Conservation (phyloP, 1,140 invertebrate genomes). For the Archivesica marissinica region DNA sequence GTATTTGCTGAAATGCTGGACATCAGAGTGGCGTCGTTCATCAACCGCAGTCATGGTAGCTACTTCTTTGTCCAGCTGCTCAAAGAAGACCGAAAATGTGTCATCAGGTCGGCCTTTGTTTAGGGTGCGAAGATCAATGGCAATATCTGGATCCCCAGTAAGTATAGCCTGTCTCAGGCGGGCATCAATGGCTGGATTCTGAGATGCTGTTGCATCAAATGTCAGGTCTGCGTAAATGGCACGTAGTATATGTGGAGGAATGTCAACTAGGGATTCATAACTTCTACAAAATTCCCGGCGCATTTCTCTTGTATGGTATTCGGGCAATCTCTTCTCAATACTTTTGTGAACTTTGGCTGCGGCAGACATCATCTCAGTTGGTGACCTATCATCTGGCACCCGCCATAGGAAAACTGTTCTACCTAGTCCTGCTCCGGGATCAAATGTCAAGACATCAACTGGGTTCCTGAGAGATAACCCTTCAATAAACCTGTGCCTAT, state of each 20-base stretch:
- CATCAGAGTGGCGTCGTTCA: slow-evolving; percentile 41
- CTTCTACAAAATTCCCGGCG: slow-evolving; percentile 43
- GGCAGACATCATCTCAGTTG: slow-evolving; percentile 43
- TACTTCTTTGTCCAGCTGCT: slow-evolving; percentile 56
- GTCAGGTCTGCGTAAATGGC: slow-evolving; percentile 62
- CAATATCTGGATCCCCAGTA: slow-evolving; percentile 59
- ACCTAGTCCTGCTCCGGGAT: slow-evolving; percentile 51
- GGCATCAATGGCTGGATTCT: slow-evolving; percentile 48
- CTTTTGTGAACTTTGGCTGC: slow-evolving; percentile 40
- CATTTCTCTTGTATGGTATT: slow-evolving; percentile 67
- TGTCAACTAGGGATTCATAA: slow-evolving; percentile 18
- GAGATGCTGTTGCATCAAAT: slow-evolving; percentile 30
- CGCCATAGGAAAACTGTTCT: slow-evolving; percentile 59
- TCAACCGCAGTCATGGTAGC: slow-evolving; percentile 58
- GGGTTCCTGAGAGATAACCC: background rate
- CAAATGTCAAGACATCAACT: slow-evolving; percentile 46
- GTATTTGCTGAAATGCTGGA: slow-evolving; percentile 61
- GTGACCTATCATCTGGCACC: slow-evolving; percentile 53
- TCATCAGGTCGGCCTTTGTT: slow-evolving; percentile 66
- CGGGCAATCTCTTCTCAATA: slow-evolving; percentile 20
- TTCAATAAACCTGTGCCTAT: slow-evolving; percentile 9
- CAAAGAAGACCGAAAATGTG: slow-evolving; percentile 65
- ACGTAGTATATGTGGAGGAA: slow-evolving; percentile 64
- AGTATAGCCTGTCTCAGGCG: slow-evolving; percentile 49
- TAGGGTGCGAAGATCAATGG: slow-evolving; percentile 59